Conservation (phyloP, 2,888 invertebrate genomes). For the Caenorhabditis wallacei region DNA sequence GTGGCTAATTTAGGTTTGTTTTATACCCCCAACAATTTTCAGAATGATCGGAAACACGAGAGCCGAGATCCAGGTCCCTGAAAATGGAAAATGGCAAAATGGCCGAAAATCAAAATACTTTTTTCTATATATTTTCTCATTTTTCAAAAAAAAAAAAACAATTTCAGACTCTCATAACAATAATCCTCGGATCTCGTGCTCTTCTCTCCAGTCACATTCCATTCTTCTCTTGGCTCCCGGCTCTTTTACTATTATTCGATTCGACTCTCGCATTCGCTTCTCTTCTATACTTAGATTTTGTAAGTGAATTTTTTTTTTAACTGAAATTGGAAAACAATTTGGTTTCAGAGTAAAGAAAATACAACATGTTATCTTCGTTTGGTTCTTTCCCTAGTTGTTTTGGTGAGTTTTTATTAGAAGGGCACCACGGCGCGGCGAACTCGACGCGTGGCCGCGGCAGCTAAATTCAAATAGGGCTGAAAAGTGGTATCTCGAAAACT, state of each 20-base stretch:
- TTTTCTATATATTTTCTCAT: no score
- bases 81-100: no score
- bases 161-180: constrained; percentile 55
- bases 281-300: constrained; percentile 62
- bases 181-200: constrained; percentile 51
- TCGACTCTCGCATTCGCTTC: constrained; percentile 61
- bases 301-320: constrained; percentile 25
- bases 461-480: no score
- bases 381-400: constrained; percentile 35
- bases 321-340: not conserved
- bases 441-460: no score
- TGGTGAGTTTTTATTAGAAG: constrained; percentile 42
- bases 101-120: no score
- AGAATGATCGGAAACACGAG: no score
- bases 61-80: no score
- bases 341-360: constrained; percentile 46
- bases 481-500: no score
- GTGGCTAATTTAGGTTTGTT: no score
- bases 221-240: constrained; percentile 65
- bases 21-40: no score
- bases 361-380: constrained; percentile 52
- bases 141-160: no score
- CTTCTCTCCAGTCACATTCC: constrained; percentile 60
- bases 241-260: constrained; percentile 61
- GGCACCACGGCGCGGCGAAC: no score